phyloP scores from a whole-genome alignment of 2,797 vertebrate genomes.

The Paramormyrops hopkinsi region DNA sequence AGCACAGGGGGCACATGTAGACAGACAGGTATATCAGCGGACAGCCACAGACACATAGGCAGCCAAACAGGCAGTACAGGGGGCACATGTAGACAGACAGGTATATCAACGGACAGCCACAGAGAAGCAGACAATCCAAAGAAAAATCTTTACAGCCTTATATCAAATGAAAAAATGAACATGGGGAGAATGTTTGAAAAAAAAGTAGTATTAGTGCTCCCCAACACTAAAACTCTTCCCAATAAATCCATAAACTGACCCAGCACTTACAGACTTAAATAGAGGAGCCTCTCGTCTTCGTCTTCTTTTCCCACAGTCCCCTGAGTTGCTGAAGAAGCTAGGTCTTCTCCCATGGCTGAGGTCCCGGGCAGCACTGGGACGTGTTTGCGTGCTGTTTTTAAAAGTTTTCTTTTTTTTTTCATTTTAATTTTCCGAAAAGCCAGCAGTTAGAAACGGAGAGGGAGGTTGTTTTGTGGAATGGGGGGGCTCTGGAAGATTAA shows the following conservation, averaged over 20 bases:
- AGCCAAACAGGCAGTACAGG: neutral
- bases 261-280: neutral
- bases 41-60: neutral
- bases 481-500: slow-evolving; percentile 37
- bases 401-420: slow-evolving; percentile 32
- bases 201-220: neutral
- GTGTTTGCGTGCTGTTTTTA: slow-evolving; percentile 38
- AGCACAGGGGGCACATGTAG: neutral
- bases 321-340: neutral
- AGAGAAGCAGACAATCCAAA: neutral
- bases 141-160: neutral
- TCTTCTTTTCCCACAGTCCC: neutral
- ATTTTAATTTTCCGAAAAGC: neutral
- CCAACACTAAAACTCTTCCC: neutral
- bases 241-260: neutral
- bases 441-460: slow-evolving; percentile 18
- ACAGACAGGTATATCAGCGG: neutral
- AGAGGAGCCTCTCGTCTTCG: neutral
- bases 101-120: neutral
- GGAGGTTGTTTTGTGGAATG: neutral
- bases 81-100: neutral
- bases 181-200: neutral
- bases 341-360: neutral
- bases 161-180: neutral
- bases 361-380: slow-evolving; percentile 33